Base-by-base conservation (phyloP, 1,140 invertebrate species). In the Atta colombica region DNA sequence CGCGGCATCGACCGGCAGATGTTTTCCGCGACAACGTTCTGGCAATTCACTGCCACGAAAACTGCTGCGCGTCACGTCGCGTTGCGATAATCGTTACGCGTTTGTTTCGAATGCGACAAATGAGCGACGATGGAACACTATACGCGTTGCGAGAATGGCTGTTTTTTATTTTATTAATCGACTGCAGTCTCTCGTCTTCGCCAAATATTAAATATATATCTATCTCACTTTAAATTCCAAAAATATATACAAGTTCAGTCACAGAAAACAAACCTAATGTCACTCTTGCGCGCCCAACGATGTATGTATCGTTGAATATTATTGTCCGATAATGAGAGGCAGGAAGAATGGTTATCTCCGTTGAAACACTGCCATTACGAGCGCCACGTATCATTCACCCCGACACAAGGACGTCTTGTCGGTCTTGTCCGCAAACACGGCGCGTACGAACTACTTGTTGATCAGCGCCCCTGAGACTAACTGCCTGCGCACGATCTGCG, bases 381-480 rank as follows among this genome's bases (percentile, higher is more conserved):
- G 3, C 45, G 16, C 25, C 39, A 31, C 12, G 7, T 16, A 65
- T 18, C 45, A 16, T 16, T 28, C 77, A 71, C 28, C n/a, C 21
- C 31, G 65, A 28, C 31, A 18, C 77, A 21, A 69, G 49, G 0
- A 69, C 21, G 31, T 39, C 14, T 69, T 12, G 63, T 69, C 16
- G 8, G 21, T 39, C 14, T 69, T 12, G 63, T 69, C 31, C 10
- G 21, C 55, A 18, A 28, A 6, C n/a, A 16, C 75, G 60, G 39
- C 66, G 49, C 65, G 65, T 45, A 71, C 65, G 21, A 81, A 81
- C 77, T 81, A 81, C 77, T 81, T 81, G 77, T 81, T 81, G 77
- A 81, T 81, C 77, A 25, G 51, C 77, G 77, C 63, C 28, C 45
- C 45, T 25, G 45, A 78, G 18, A 66, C 25, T 8, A 8, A 78